A percentile compares a stretch with the other conserved stretches of the same genome.
Conservation (phyloP, 2,888 invertebrate genomes). For the Sialis lutaria region DNA sequence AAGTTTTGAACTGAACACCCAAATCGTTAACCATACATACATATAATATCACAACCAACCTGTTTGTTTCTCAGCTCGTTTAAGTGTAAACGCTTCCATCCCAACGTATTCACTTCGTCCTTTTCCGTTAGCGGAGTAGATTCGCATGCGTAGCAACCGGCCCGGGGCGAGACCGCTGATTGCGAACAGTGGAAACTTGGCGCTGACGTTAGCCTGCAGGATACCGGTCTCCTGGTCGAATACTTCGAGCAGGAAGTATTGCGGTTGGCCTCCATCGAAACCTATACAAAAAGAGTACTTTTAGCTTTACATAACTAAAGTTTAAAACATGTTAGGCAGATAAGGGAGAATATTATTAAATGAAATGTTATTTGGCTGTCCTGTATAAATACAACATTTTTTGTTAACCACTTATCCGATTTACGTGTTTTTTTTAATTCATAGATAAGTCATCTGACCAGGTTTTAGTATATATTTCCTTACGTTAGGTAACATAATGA, state of each 20-base stretch:
- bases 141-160: slow-evolving; percentile 54
- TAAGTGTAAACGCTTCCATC: slow-evolving; percentile 55
- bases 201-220: slow-evolving; percentile 50
- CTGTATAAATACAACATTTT: no score
- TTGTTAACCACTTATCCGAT: no score
- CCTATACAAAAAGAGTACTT: slow-evolving; percentile 13
- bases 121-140: slow-evolving; percentile 69
- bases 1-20: no score
- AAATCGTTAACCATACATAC: not conserved
- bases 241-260: slow-evolving; percentile 55
- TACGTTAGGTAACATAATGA: no score
- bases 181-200: slow-evolving; percentile 54
- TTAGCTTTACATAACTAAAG: no score
- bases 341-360: no score
- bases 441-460: no score
- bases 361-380: no score
- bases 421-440: no score
- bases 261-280: slow-evolving; percentile 64
- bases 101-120: slow-evolving; percentile 59
- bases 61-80: slow-evolving; percentile 60
- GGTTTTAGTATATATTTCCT: no score
- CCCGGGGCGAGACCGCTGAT: slow-evolving; percentile 64
- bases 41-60: slow-evolving; percentile 28
- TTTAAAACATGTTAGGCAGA: no score
- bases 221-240: slow-evolving; percentile 45